These are phyloP conservation scores for Corvus cornix DNA, from an alignment of 2,113 vertebrate genomes.

Conservation along the genomic window DNA sequence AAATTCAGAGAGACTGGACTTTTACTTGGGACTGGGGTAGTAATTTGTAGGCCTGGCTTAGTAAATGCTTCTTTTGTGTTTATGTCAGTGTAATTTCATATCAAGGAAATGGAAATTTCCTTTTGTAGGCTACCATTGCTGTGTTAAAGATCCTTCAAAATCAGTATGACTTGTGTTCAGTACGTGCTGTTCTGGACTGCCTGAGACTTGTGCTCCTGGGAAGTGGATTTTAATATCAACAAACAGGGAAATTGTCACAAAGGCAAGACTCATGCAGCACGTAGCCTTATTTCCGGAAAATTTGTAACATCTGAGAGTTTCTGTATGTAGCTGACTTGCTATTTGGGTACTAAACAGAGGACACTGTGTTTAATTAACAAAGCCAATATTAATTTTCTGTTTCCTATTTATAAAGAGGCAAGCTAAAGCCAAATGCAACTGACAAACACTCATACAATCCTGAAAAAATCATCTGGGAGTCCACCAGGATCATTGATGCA, in stretches of 20 bases:
- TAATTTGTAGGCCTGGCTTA: not conserved
- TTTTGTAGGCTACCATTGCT: not conserved
- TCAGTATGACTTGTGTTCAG: not conserved
- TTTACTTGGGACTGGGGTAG: not conserved
- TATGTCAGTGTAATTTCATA: not conserved
- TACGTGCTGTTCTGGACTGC: not conserved
- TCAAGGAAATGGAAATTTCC: not conserved
- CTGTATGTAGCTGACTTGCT: not conserved
- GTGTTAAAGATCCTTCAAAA: not conserved
- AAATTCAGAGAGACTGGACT: not conserved
- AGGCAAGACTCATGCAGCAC: not conserved
- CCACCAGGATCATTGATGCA: not conserved
- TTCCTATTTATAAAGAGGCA: not conserved
- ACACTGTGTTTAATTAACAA: not conserved
- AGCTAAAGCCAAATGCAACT: not conserved
- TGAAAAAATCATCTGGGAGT: not conserved
- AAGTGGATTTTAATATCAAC: slow-evolving; percentile 27
- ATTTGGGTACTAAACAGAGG: not conserved
- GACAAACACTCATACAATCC: not conserved
- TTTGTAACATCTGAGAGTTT: not conserved
- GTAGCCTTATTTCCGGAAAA: not conserved
- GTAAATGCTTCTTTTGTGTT: not conserved
- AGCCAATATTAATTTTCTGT: not conserved
- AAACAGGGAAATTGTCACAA: not conserved
- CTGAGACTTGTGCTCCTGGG: not conserved